Conservation (phyloP, 2,797 vertebrate genomes). For the Amphiprion clarkii region DNA sequence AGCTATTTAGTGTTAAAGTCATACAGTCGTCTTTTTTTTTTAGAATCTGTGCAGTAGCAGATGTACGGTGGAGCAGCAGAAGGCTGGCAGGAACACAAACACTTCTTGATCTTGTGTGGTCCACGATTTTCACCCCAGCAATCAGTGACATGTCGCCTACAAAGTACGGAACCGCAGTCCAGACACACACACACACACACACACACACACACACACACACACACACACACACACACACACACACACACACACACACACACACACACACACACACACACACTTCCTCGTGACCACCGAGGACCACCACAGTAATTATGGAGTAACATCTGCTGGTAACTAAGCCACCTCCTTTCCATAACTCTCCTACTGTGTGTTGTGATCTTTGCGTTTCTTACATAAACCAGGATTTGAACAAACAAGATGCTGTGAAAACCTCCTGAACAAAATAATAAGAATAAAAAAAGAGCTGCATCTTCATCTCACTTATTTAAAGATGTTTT, state of each 20-base stretch:
- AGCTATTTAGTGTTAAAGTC: conserved; percentile 13
- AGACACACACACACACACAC: not conserved
- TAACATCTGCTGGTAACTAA: conserved; percentile 71
- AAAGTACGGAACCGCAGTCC: conserved; percentile 20
- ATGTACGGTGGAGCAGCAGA: not conserved
- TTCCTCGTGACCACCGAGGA: conserved; percentile 35
- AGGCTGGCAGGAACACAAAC: conserved; percentile 12
- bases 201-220: not conserved
- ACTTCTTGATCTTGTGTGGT: conserved; percentile 58
- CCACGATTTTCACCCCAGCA: conserved; percentile 49
- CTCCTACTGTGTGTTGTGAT: conserved; percentile 26
- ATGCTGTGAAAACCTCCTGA: not conserved
- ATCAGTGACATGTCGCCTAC: conserved; percentile 35
- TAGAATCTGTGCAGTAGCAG: not conserved
- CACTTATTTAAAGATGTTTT: conserved; percentile 26
- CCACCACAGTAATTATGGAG: conserved; percentile 64
- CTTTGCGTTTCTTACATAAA: conserved; percentile 28
- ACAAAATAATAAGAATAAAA: not conserved
- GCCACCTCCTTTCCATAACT: conserved; percentile 58
- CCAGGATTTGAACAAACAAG: conserved; percentile 29
- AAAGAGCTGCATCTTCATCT: conserved; percentile 1
- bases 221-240: conserved; percentile 5
- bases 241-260: no score
- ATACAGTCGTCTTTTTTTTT: conserved; percentile 21
- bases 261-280: not conserved